phyloP scores from a whole-genome alignment of 2,797 vertebrate species.

The Limosa lapponica region DNA sequence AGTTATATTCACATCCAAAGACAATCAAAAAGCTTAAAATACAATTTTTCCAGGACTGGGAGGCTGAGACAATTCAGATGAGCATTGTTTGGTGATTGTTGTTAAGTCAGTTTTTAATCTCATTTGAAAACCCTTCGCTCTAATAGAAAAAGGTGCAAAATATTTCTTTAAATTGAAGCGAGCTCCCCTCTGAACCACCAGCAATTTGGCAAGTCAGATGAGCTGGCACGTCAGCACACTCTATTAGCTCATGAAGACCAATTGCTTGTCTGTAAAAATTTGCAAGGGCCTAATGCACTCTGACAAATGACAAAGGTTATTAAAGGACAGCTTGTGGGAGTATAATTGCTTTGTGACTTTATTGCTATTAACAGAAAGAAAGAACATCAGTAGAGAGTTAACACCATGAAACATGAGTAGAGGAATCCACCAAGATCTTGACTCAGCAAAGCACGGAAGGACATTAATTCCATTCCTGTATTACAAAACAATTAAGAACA shows the following conservation, averaged over 20 bases:
- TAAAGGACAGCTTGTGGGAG: constrained; percentile 48
- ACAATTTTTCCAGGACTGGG: not conserved
- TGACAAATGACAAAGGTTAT: constrained; percentile 56
- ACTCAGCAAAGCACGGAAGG: constrained; percentile 31
- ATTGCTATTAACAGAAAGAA: constrained; percentile 38
- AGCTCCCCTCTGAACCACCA: not conserved
- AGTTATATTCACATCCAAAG: not conserved
- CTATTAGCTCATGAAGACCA: constrained; percentile 41
- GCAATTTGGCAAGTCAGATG: constrained; percentile 31
- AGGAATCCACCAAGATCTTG: constrained; percentile 23
- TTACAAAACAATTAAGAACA: constrained; percentile 1
- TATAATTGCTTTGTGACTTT: constrained; percentile 58
- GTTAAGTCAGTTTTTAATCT: not conserved
- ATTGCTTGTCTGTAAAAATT: constrained; percentile 36
- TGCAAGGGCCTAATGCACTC: constrained; percentile 31
- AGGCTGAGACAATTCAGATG: not conserved
- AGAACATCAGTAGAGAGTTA: not conserved
- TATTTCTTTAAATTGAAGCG: not conserved
- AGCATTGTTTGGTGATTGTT: not conserved
- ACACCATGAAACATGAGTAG: not conserved
- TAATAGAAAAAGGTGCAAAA: not conserved
- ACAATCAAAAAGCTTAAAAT: not conserved
- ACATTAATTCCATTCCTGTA: not conserved
- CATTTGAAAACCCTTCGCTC: not conserved
- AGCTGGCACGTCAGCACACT: constrained; percentile 32